Percentiles rank a stretch among this genome's conserved stretches.
phyloP scores from a whole-genome alignment of 2,888 invertebrate genomes.

The Melanostoma scalare region DNA sequence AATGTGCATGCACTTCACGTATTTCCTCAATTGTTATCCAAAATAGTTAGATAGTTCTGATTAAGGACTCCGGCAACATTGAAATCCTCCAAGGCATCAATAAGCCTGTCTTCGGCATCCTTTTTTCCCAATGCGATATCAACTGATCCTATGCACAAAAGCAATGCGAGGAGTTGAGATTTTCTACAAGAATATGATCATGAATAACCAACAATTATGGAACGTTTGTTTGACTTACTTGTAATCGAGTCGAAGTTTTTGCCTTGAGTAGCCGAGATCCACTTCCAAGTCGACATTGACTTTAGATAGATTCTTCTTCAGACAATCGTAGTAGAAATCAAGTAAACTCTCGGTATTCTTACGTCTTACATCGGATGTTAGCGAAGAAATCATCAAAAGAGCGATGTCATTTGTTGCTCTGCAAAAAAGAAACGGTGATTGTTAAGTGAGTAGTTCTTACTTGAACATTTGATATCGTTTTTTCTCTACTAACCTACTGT shows the following conservation, averaged over 20 bases:
- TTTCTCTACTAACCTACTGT: slow-evolving; percentile 82
- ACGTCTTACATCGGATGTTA: slow-evolving; percentile 88
- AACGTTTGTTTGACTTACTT: slow-evolving; percentile 64
- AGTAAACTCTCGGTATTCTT: slow-evolving; percentile 85
- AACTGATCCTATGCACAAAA: slow-evolving; percentile 91
- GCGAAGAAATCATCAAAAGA: slow-evolving; percentile 87
- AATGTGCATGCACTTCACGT: neutral
- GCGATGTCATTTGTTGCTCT: slow-evolving; percentile 91
- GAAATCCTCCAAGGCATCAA: slow-evolving; percentile 89
- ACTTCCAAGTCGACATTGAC: slow-evolving; percentile 86
- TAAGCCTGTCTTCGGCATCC: slow-evolving; percentile 88
- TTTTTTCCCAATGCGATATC: slow-evolving; percentile 91
- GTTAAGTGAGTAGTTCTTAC: neutral
- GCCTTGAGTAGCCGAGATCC: slow-evolving; percentile 83
- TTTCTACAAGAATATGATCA: slow-evolving; percentile 77
- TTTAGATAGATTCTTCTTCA: slow-evolving; percentile 85
- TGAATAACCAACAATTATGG: neutral
- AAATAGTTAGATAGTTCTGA: slow-evolving; percentile 56
- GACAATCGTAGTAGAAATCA: slow-evolving; percentile 87
- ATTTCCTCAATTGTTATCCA: slow-evolving; percentile 59
- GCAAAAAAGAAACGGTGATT: slow-evolving; percentile 37
- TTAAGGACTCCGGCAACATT: slow-evolving; percentile 87
- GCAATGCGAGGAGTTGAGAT: slow-evolving; percentile 88
- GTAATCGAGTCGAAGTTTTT: slow-evolving; percentile 84
- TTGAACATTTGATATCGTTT: neutral